A percentile compares a stretch with the other conserved stretches of the same genome.
Evolutionary conservation across 2,797 vertebrate species (phyloP).

Genomic region (Nannoperca obscura): DNA sequence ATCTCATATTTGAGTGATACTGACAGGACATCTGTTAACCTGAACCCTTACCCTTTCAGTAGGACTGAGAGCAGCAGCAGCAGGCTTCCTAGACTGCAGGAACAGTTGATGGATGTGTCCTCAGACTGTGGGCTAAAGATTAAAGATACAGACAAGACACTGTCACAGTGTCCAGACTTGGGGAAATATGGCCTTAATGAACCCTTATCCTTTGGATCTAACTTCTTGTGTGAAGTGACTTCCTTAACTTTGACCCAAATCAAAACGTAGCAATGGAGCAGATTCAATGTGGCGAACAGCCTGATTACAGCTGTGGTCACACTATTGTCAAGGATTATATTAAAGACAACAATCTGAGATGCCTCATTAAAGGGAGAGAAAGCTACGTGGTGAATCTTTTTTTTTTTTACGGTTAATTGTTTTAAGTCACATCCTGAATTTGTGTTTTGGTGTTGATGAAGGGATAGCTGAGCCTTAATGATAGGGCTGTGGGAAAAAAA

Average conservation of each 20-base stretch:
- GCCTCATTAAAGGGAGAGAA: constrained; percentile 11
- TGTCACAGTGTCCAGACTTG: constrained; percentile 18
- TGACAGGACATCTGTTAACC: constrained; percentile 51
- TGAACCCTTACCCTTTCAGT: constrained; percentile 24
- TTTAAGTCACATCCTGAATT: background rate
- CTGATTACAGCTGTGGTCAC: constrained; percentile 11
- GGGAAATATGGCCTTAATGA: constrained; percentile 40
- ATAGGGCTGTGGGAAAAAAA: background rate
- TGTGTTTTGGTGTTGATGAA: constrained; percentile 5
- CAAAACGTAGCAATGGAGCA: constrained; percentile 10
- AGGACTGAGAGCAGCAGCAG: constrained; percentile 30
- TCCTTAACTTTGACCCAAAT: constrained; percentile 17
- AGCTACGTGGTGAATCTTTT: background rate
- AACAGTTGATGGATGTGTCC: constrained; percentile 58
- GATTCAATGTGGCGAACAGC: constrained; percentile 3
- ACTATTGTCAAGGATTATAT: background rate
- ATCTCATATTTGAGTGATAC: constrained; percentile 45
- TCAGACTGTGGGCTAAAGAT: constrained; percentile 40
- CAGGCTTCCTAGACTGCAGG: constrained; percentile 21
- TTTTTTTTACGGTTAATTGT: background rate
- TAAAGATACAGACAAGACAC: constrained; percentile 34
- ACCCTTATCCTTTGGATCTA: constrained; percentile 18
- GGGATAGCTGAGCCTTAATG: background rate
- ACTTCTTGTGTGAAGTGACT: constrained; percentile 19
- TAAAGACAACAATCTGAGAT: background rate